These are phyloP conservation scores for Corythornis madagascariensis DNA, from an alignment of 2,113 vertebrate species.

Conservation along the genomic window DNA sequence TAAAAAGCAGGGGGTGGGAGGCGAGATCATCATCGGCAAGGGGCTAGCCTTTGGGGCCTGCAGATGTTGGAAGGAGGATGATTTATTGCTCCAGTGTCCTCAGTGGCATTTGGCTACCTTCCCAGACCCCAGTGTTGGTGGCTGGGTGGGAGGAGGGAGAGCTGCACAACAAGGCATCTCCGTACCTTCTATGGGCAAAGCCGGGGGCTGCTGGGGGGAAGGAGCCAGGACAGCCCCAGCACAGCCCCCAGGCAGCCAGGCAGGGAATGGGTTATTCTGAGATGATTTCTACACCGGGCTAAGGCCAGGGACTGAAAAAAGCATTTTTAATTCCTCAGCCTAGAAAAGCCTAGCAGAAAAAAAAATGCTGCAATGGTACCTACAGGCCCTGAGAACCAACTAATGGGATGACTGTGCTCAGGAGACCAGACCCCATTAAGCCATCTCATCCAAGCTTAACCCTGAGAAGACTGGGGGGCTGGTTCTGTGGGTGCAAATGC, in stretches of 20 bases:
- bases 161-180: constrained; percentile 77
- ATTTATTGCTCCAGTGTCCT: constrained; percentile 93
- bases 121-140: constrained; percentile 83
- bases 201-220: neutral
- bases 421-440: neutral
- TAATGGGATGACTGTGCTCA: rapidly evolving
- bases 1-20: constrained; percentile 74
- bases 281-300: rapidly evolving
- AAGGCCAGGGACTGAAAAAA: rapidly evolving
- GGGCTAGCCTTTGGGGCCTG: constrained; percentile 84
- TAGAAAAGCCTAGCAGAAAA: neutral
- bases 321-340: neutral
- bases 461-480: rapidly evolving
- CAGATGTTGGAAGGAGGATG: constrained; percentile 91
- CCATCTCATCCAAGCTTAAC: neutral
- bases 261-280: rapidly evolving
- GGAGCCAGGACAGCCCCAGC: neutral
- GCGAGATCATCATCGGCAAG: constrained; percentile 80
- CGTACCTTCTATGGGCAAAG: constrained; percentile 83
- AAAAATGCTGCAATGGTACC: neutral
- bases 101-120: constrained; percentile 90
- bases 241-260: rapidly evolving
- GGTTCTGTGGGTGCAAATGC: rapidly evolving
- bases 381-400: rapidly evolving
- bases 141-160: constrained; percentile 73